Evolutionary conservation across 2,888 invertebrate species (phyloP).

Genomic region (Frankliniella intonsa): DNA sequence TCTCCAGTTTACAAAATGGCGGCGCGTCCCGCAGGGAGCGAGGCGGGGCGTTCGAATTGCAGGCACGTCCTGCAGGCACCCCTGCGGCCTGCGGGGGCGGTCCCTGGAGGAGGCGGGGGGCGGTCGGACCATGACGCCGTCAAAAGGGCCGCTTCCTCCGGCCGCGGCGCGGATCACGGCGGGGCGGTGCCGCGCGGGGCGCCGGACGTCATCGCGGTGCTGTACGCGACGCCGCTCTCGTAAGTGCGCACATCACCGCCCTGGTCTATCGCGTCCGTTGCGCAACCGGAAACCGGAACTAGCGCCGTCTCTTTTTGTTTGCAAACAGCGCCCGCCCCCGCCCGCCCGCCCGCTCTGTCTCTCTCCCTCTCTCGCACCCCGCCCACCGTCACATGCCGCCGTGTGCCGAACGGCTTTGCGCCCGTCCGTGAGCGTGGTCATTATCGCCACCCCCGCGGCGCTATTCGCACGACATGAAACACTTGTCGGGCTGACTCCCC

Average conservation of each 20-base stretch:
- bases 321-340: neutral
- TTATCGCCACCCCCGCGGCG: neutral
- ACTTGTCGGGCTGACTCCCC: neutral
- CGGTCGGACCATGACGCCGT: too few species aligned
- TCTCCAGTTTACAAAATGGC: too few species aligned
- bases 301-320: neutral
- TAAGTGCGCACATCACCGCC: neutral
- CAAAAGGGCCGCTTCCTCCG: too few species aligned
- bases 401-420: neutral
- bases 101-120: too few species aligned
- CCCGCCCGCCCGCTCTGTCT: neutral
- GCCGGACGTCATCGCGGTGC: neutral
- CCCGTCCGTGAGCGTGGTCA: neutral
- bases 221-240: neutral
- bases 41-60: too few species aligned
- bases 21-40: too few species aligned
- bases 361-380: neutral
- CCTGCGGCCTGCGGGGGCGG: too few species aligned
- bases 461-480: neutral
- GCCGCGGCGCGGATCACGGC: too few species aligned
- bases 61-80: too few species aligned
- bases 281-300: neutral
- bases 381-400: neutral
- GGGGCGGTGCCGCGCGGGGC: too few species aligned
- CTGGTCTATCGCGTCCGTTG: neutral